These are phyloP conservation scores for Cybosia mesomella DNA, from an alignment of 2,888 invertebrate species.

Conservation along the genomic window DNA sequence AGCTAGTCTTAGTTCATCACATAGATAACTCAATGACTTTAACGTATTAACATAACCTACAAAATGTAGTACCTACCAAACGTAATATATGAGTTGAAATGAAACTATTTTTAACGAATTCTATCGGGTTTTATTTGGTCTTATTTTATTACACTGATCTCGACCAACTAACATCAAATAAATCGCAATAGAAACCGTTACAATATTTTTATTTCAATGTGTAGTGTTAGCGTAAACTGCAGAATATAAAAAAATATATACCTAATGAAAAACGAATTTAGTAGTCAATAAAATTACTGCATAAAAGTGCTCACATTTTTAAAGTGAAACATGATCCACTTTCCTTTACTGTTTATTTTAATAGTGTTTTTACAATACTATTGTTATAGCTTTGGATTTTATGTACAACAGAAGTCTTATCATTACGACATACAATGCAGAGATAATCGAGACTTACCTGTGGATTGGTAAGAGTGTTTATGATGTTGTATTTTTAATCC, in stretches of 20 bases:
- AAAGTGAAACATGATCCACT: slow-evolving; percentile 3
- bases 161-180: not conserved
- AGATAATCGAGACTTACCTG: slow-evolving; percentile 62
- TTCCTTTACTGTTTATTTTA: slow-evolving; percentile 24
- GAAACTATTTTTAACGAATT: too few species aligned
- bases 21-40: too few species aligned
- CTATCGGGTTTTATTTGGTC: too few species aligned
- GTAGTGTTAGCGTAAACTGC: too few species aligned
- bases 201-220: too few species aligned
- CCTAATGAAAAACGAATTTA: not conserved
- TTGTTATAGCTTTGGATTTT: slow-evolving; percentile 26
- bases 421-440: slow-evolving; percentile 65
- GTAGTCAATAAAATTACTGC: not conserved
- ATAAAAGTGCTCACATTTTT: not conserved
- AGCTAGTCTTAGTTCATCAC: not conserved
- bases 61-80: too few species aligned
- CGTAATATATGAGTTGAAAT: too few species aligned
- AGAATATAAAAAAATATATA: not conserved
- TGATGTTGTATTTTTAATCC: not conserved
- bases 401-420: slow-evolving; percentile 49
- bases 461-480: slow-evolving; percentile 64
- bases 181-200: too few species aligned
- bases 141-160: too few species aligned
- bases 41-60: too few species aligned
- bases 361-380: slow-evolving; percentile 31